A percentile compares a stretch with the other conserved stretches of the same genome.
These are phyloP conservation scores for Tokudaia tokunoshimensis DNA, from an alignment of 2,797 vertebrate genomes.

Conservation along the genomic window DNA sequence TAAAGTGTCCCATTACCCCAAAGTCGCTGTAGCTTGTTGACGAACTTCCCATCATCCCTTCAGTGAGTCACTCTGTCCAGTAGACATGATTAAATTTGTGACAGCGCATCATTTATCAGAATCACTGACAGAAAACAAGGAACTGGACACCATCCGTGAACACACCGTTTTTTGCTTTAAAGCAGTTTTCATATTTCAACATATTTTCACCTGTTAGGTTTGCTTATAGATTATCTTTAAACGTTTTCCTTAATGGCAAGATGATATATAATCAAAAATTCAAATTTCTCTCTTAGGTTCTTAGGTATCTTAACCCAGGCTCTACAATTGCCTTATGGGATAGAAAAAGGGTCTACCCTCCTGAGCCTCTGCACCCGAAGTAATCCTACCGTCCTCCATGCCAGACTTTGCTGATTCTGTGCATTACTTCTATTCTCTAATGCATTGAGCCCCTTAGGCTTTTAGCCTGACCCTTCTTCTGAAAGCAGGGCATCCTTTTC, in stretches of 20 bases:
- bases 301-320: not conserved
- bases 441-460: not conserved
- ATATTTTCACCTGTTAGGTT: not conserved
- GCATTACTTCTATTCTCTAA: not conserved
- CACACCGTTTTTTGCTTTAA: not conserved
- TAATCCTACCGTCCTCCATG: rapidly evolving
- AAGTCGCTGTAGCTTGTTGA: conserved; percentile 37
- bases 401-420: not conserved
- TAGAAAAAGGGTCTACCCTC: not conserved
- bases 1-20: conserved; percentile 58
- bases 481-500: not conserved
- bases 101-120: conserved; percentile 65
- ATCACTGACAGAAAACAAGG: conserved; percentile 32
- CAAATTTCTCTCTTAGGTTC: not conserved
- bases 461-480: not conserved
- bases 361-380: not conserved
- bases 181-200: not conserved
- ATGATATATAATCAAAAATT: not conserved
- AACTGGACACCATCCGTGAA: conserved; percentile 8
- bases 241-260: not conserved
- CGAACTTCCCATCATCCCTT: conserved; percentile 52
- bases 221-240: not conserved
- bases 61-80: conserved; percentile 66
- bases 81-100: conserved; percentile 56
- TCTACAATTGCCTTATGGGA: not conserved